These are phyloP conservation scores for Muschampia plurimacula DNA, from an alignment of 2,888 invertebrate species.

Conservation along the genomic window DNA sequence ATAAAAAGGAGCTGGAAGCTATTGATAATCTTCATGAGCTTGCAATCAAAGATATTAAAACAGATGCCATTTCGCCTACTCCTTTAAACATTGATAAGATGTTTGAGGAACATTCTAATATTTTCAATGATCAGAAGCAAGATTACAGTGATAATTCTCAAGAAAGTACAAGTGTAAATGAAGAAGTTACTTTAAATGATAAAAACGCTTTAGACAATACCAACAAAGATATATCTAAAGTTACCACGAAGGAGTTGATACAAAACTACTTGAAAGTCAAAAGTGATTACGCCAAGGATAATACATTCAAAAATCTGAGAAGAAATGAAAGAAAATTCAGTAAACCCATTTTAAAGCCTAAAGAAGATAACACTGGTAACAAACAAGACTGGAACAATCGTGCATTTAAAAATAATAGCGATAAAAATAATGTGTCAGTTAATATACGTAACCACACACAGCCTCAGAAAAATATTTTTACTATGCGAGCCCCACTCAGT, in stretches of 20 bases:
- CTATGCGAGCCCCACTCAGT: constrained; percentile 63
- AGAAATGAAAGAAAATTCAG: constrained; percentile 64
- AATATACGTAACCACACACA: constrained; percentile 57
- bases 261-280: constrained; percentile 80
- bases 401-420: constrained; percentile 49
- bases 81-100: constrained; percentile 76
- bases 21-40: constrained; percentile 65
- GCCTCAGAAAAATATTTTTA: constrained; percentile 64
- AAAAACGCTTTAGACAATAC: constrained; percentile 58
- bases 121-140: constrained; percentile 55
- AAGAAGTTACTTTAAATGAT: constrained; percentile 46
- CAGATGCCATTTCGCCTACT: constrained; percentile 74
- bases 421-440: constrained; percentile 52
- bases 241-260: constrained; percentile 77
- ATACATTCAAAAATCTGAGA: constrained; percentile 56
- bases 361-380: constrained; percentile 50
- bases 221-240: constrained; percentile 69
- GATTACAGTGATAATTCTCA: constrained; percentile 53
- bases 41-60: constrained; percentile 79
- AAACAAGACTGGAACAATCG: constrained; percentile 74
- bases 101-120: constrained; percentile 67
- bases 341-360: constrained; percentile 55
- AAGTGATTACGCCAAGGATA: constrained; percentile 61
- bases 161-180: constrained; percentile 49
- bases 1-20: constrained; percentile 54